Evolutionary conservation across 2,888 invertebrate genomes (phyloP), one percentile per base, ranked within the genome.

Genomic region (Tetrapedia diversipes): DNA sequence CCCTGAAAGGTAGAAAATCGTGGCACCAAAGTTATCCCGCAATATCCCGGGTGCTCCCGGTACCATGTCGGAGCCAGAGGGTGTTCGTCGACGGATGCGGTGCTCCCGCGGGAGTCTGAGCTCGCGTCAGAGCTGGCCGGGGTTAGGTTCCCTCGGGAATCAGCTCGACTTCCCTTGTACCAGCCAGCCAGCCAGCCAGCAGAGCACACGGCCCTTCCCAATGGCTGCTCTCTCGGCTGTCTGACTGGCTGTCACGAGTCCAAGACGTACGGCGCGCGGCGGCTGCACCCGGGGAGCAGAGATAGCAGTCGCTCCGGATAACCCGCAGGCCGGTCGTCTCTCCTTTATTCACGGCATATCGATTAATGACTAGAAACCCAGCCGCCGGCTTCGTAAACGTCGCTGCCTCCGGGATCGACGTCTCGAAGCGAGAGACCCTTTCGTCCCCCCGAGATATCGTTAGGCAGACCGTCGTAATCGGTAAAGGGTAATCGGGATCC

Each of bases 31-130:
- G 84, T 78, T 78, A 80, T 80, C 81, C 64, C 71, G 79, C 84
- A 80, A 83, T 88, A 86, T 89, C 81, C 84, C 77, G 84, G 82
- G 83, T 83, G 82, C 85, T 85, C 75, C 74, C 83, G 83, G 78
- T 83, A 78, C 76, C 79, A 77, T 84, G 82, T 79, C 79, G 75
- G 78, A 65, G 81, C 64, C 70, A 63, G 80, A 76, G 85, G 81
- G 77, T 79, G 79, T 79, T 75, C 79, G 74, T 53, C 70, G 83
- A 74, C 75, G 81, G 81, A 85, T 81, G 77, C 77, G 57, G 51
- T 63, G 39, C 59, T 89, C 90, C 85, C 89, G 34, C n/a, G 89
- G 87, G 90, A 90, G 90, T 90, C 90, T 90, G 90, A 89, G 88
- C 82, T 87, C 88, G 88, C 88, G 89, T 89, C 89, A 88, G 89